phyloP scores from a whole-genome alignment of 2,888 invertebrate species.

The Brachylomia viminalis region DNA sequence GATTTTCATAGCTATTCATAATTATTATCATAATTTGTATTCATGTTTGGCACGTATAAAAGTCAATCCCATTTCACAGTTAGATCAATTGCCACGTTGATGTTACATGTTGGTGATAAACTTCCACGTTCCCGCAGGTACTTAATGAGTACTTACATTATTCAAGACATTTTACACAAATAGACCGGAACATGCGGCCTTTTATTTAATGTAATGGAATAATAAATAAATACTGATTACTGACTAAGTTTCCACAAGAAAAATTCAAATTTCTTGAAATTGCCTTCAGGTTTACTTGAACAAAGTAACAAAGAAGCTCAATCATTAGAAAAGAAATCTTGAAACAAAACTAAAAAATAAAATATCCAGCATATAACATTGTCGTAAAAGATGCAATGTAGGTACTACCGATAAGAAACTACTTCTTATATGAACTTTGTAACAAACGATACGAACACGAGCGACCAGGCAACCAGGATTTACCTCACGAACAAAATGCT shows the following conservation, averaged over 20 bases:
- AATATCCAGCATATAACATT: constrained; percentile 28
- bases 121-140: constrained; percentile 5
- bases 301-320: constrained; percentile 9
- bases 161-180: constrained; percentile 38
- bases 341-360: constrained; percentile 21
- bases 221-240: constrained; percentile 18
- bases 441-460: constrained; percentile 42
- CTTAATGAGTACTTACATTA: constrained; percentile 36
- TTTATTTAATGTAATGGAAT: constrained; percentile 35
- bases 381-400: constrained; percentile 46
- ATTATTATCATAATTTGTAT: constrained; percentile 40
- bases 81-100: background rate
- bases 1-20: constrained; percentile 25
- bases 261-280: constrained; percentile 7
- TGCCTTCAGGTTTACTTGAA: background rate
- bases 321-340: constrained; percentile 31
- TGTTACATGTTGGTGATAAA: constrained; percentile 15
- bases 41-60: constrained; percentile 31
- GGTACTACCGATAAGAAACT: constrained; percentile 33
- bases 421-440: constrained; percentile 47
- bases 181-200: background rate
- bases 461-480: constrained; percentile 30
- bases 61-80: constrained; percentile 43
- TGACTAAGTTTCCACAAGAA: background rate
- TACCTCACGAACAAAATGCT: constrained; percentile 49